A percentile compares a stretch with the other conserved stretches of the same genome.
Evolutionary conservation across 2,797 vertebrate species (phyloP).

Genomic region (Poeciliopsis infans): DNA sequence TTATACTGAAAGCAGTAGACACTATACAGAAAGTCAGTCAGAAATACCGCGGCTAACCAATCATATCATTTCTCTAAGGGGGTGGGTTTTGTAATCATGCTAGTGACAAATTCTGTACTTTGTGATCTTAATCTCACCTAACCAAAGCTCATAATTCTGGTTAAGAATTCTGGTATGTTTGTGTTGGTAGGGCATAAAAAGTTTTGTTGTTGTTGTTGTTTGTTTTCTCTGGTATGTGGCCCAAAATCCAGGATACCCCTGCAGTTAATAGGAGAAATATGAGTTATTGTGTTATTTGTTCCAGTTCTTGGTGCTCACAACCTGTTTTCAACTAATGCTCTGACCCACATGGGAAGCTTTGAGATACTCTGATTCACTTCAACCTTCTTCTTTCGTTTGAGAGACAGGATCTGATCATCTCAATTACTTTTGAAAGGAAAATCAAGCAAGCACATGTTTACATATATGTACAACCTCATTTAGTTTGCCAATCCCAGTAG

Average conservation of each 20-base stretch:
- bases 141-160: too few relatives aligned
- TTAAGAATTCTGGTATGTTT: neutral
- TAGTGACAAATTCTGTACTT: neutral
- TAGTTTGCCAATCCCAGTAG: neutral
- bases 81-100: neutral
- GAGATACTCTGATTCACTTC: neutral
- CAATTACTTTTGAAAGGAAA: neutral
- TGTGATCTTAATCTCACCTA: neutral
- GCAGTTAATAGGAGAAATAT: neutral
- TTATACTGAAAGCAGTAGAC: neutral
- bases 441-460: neutral
- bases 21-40: neutral
- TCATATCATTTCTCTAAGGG: neutral
- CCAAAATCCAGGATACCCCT: neutral
- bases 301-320: neutral
- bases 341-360: neutral
- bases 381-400: neutral
- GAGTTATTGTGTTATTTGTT: neutral
- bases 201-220: neutral
- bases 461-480: neutral
- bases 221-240: neutral
- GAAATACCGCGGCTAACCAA: neutral
- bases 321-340: neutral
- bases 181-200: neutral
- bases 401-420: neutral